Percentiles rank a stretch among this genome's conserved stretches.
Evolutionary conservation across 2,113 vertebrate species (phyloP).

Genomic region (Oncorhynchus clarkii): DNA sequence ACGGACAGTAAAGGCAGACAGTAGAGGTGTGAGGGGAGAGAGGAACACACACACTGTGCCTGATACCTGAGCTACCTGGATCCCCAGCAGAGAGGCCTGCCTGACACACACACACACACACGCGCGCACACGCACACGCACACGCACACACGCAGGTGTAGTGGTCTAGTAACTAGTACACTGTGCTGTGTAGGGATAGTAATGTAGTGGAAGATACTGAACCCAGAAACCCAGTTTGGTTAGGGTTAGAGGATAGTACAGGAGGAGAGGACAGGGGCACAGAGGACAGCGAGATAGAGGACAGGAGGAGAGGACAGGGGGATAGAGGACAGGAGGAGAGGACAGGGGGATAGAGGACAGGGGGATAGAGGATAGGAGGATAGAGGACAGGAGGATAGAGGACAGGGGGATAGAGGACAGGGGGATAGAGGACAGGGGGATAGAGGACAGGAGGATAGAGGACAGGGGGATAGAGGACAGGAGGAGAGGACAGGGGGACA

Average conservation of each 20-base stretch:
- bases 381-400: no score
- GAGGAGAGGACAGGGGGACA: neutral
- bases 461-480: neutral
- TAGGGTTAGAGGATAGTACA: neutral
- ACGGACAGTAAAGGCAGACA: slow-evolving; percentile 72
- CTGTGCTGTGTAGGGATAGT: no score
- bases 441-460: no score
- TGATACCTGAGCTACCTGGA: slow-evolving; percentile 76
- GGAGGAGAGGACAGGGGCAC: neutral
- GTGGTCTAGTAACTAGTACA: slow-evolving; percentile 9
- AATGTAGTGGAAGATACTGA: no score
- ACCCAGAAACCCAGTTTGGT: neutral
- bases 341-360: no score
- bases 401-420: no score
- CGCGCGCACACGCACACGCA: slow-evolving; percentile 10
- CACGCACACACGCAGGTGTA: slow-evolving; percentile 6
- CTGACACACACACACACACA: slow-evolving; percentile 34
- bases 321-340: no score
- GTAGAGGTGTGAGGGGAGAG: slow-evolving; percentile 70
- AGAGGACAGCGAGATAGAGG: no score
- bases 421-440: no score
- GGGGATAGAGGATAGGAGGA: no score
- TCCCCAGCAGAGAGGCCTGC: slow-evolving; percentile 57
- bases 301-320: no score
- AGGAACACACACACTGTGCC: slow-evolving; percentile 69